phyloP scores from a whole-genome alignment of 2,113 vertebrate genomes.

The Mirza zaza region DNA sequence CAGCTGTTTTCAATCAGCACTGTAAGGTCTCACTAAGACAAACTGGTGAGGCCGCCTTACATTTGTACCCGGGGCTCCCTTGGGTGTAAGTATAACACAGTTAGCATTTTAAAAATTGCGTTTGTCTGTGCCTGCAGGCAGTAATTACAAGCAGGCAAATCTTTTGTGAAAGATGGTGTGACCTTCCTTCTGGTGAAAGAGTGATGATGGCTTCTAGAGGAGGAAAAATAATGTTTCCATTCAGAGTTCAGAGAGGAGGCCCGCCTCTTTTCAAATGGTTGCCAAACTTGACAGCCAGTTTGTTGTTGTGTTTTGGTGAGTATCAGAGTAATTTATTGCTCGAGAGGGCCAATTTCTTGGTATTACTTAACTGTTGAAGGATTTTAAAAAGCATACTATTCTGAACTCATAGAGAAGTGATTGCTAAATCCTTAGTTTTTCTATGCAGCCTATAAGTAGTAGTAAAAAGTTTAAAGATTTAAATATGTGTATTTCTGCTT shows the following conservation, averaged over 20 bases:
- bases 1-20: constrained; percentile 92
- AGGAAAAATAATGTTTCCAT: constrained; percentile 86
- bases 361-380: constrained; percentile 54
- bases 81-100: constrained; percentile 85
- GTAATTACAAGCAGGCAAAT: constrained; percentile 86
- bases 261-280: constrained; percentile 61
- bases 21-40: constrained; percentile 87
- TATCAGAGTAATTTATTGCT: constrained; percentile 58
- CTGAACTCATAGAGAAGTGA: background rate
- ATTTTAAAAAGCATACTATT: constrained; percentile 39
- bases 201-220: constrained; percentile 82
- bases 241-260: constrained; percentile 71
- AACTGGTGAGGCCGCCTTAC: constrained; percentile 87
- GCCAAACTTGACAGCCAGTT: constrained; percentile 65
- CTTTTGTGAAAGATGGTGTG: constrained; percentile 83
- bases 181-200: constrained; percentile 82
- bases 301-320: constrained; percentile 46
- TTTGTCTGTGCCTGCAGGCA: constrained; percentile 83
- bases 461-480: constrained; percentile 40
- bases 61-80: constrained; percentile 86
- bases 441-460: background rate
- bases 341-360: constrained; percentile 45
- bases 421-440: background rate
- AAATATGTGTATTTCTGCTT: constrained; percentile 65
- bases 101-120: constrained; percentile 88